These are phyloP conservation scores for Channallabes apus DNA, from an alignment of 2,797 vertebrate species.

Conservation along the genomic window DNA sequence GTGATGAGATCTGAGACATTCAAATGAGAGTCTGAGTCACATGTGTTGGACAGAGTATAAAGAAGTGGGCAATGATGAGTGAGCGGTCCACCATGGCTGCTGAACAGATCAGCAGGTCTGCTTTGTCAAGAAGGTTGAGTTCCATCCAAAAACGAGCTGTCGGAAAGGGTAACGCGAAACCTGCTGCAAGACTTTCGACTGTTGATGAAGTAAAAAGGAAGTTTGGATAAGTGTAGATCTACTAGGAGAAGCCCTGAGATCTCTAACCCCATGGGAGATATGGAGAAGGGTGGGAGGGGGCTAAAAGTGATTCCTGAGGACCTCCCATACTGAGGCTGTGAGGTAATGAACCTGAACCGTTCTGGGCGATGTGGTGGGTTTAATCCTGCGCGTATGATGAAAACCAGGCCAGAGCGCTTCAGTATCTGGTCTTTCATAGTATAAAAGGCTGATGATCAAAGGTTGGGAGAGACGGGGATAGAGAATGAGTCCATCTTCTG, in stretches of 20 bases:
- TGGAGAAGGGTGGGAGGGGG: background rate
- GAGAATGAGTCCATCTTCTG: background rate
- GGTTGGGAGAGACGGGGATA: background rate
- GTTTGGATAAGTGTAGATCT: background rate
- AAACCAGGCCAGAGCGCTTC: constrained; percentile 5
- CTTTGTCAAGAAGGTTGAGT: background rate
- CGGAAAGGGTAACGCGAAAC: background rate
- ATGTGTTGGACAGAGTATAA: background rate
- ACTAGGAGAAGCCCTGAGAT: background rate
- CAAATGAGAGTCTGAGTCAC: background rate
- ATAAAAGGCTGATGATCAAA: constrained; percentile 22
- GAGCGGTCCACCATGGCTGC: background rate
- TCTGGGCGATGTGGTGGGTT: background rate
- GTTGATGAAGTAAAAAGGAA: constrained; percentile 10
- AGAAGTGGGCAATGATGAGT: background rate
- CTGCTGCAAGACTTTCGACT: background rate
- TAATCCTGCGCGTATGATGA: constrained; percentile 11
- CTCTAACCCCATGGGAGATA: background rate
- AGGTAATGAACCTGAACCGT: constrained; percentile 17
- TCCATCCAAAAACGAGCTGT: background rate
- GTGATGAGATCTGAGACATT: background rate
- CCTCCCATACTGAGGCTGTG: background rate
- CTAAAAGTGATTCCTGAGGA: background rate
- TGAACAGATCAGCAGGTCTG: constrained; percentile 9
- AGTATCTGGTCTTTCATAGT: constrained; percentile 19